These are phyloP conservation scores for Leptoclinus maculatus DNA, from an alignment of 2,797 vertebrate genomes.

Conservation along the genomic window DNA sequence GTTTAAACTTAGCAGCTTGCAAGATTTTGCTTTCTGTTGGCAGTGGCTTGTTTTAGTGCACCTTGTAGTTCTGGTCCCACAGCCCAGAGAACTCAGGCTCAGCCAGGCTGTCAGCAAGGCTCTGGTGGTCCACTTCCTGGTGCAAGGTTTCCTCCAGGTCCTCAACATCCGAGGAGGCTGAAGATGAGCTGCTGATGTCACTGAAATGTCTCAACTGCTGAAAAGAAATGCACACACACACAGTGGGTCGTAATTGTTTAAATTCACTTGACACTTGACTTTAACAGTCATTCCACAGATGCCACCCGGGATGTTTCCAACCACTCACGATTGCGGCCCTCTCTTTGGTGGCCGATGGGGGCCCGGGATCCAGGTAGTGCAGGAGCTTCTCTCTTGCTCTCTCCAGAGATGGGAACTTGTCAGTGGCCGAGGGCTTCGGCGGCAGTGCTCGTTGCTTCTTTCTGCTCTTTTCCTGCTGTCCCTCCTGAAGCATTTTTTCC, in stretches of 20 bases:
- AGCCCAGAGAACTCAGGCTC: constrained; percentile 90
- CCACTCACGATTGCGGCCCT: constrained; percentile 60
- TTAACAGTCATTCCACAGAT: constrained; percentile 10
- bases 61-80: constrained; percentile 80
- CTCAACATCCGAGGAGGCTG: constrained; percentile 60
- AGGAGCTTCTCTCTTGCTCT: constrained; percentile 68
- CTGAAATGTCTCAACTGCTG: constrained; percentile 55
- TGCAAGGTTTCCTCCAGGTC: constrained; percentile 27
- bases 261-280: neutral
- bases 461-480: constrained; percentile 66
- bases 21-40: constrained; percentile 34
- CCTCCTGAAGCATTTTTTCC: constrained; percentile 84
- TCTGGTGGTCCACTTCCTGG: constrained; percentile 39
- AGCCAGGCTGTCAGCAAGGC: constrained; percentile 67
- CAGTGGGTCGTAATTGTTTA: neutral
- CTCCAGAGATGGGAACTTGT: constrained; percentile 43
- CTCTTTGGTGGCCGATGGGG: constrained; percentile 37
- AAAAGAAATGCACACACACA: constrained; percentile 24
- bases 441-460: constrained; percentile 48
- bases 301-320: constrained; percentile 1
- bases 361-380: constrained; percentile 67
- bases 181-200: constrained; percentile 52
- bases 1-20: constrained; percentile 55
- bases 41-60: constrained; percentile 60
- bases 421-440: constrained; percentile 5